These are phyloP conservation scores for Epinephelus moara DNA, from an alignment of 2,113 vertebrate species.

Conservation along the genomic window DNA sequence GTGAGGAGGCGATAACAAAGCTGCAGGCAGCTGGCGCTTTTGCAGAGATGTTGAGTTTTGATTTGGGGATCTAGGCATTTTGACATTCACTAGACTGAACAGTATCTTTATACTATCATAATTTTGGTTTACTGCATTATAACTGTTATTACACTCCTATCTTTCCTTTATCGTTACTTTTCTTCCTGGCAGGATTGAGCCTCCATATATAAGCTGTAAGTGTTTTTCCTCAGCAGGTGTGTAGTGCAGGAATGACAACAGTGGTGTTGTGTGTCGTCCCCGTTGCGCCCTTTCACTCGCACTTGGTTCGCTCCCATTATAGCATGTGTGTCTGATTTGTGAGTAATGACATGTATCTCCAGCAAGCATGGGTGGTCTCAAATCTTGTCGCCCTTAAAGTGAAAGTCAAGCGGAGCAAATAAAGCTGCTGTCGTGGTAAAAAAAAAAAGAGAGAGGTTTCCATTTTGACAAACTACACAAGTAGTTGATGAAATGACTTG, in stretches of 20 bases:
- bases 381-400: neutral
- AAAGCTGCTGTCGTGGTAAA: slow-evolving; percentile 23
- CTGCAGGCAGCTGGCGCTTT: neutral
- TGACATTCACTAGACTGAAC: neutral
- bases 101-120: neutral
- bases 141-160: neutral
- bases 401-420: slow-evolving; percentile 25
- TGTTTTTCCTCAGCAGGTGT: slow-evolving; percentile 32
- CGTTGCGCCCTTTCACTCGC: neutral
- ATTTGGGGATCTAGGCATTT: neutral
- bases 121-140: neutral
- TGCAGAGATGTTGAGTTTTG: neutral
- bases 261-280: neutral
- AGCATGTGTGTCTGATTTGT: slow-evolving; percentile 62
- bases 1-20: no score
- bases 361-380: slow-evolving; percentile 47
- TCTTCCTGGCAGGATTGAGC: neutral
- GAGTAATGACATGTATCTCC: slow-evolving; percentile 52
- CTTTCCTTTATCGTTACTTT: no score
- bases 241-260: neutral
- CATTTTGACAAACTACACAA: slow-evolving; percentile 22
- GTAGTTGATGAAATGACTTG: slow-evolving; percentile 8
- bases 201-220: neutral
- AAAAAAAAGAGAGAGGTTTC: slow-evolving; percentile 7
- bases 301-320: neutral